Evolutionary conservation across 2,797 vertebrate genomes (phyloP).

Genomic region (Crypturellus tataupa): DNA sequence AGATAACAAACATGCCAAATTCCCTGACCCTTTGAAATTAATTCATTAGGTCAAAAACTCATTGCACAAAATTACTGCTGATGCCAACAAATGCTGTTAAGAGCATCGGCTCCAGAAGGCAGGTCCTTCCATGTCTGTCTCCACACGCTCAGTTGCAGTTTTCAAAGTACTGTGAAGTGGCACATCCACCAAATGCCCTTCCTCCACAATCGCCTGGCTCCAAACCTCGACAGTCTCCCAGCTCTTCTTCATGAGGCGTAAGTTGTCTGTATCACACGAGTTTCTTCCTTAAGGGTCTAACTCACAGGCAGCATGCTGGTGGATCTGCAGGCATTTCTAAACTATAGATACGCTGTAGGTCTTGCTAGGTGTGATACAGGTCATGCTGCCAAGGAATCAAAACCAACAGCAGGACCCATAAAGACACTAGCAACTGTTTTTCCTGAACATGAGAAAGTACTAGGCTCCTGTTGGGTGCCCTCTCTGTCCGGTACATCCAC

Average conservation of each 20-base stretch:
- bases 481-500: not conserved
- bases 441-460: not conserved
- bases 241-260: not conserved
- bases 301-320: not conserved
- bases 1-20: not conserved
- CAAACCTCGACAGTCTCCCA: not conserved
- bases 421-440: not conserved
- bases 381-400: slow-evolving; percentile 23
- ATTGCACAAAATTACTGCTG: not conserved
- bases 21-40: not conserved
- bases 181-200: not conserved
- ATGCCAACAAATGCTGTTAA: not conserved
- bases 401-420: slow-evolving; percentile 16
- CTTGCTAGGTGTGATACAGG: not conserved
- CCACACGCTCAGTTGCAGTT: accelerated
- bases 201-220: not conserved
- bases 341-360: not conserved
- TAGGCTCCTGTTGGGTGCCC: not conserved
- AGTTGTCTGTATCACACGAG: not conserved
- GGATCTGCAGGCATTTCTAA: slow-evolving; percentile 12
- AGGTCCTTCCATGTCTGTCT: not conserved
- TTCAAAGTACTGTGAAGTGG: not conserved
- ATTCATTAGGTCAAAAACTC: not conserved
- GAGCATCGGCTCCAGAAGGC: accelerated
- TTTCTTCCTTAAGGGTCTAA: not conserved